Evolutionary conservation across 2,113 vertebrate species (phyloP).

Genomic region (Gracilinanus agilis): DNA sequence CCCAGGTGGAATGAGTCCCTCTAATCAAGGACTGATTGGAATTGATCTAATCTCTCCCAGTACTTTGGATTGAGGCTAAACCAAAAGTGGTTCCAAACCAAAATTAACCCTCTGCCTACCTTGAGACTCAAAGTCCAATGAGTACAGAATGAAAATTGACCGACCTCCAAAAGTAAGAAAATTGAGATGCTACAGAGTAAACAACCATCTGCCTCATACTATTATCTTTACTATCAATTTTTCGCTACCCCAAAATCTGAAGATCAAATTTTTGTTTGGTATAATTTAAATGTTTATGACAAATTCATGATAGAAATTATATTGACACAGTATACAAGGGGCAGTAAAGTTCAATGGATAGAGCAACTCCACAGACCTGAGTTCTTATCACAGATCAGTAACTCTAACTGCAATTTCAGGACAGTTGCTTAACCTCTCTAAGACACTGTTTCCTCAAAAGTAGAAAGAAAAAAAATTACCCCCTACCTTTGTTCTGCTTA

Average conservation of each 20-base stretch:
- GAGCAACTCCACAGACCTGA: background rate
- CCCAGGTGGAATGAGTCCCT: background rate
- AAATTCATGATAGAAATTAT: background rate
- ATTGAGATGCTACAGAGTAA: background rate
- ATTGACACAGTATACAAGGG: background rate
- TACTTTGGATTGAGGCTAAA: background rate
- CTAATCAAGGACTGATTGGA: background rate
- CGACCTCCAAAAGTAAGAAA: background rate
- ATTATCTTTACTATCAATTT: background rate
- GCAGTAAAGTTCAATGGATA: background rate
- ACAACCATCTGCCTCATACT: background rate
- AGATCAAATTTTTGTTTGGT: background rate
- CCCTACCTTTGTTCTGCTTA: background rate
- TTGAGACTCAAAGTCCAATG: background rate
- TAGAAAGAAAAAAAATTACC: background rate
- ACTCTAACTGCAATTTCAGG: background rate
- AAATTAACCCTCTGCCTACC: background rate
- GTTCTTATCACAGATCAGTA: background rate
- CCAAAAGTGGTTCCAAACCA: background rate
- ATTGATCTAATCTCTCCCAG: background rate
- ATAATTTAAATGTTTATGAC: background rate
- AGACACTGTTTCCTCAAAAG: conserved; percentile 11
- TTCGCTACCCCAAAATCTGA: background rate
- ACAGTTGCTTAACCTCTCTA: conserved; percentile 12
- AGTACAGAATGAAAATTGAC: background rate